These are phyloP conservation scores for Brienomyrus brachyistius DNA, from an alignment of 2,113 vertebrate species.

Conservation along the genomic window DNA sequence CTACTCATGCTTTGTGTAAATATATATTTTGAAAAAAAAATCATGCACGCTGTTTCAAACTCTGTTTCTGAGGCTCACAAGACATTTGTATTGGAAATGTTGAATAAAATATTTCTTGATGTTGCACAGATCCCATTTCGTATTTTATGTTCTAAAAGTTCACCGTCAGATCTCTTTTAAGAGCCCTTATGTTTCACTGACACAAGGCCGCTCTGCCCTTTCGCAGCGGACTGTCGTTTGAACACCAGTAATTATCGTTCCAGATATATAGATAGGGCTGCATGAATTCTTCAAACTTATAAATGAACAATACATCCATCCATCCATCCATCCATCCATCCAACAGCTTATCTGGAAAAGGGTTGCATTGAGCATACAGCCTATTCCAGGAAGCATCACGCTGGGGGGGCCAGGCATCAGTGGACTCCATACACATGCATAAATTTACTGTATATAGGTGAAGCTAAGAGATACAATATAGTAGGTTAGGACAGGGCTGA, in stretches of 20 bases:
- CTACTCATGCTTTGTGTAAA: not conserved
- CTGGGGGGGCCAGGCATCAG: not conserved
- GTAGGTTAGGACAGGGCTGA: not conserved
- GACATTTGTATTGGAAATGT: not conserved
- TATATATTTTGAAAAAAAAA: not conserved
- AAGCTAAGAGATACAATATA: not conserved
- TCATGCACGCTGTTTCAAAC: not conserved
- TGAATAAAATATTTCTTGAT: not conserved
- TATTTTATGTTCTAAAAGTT: not conserved
- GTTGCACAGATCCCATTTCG: not conserved
- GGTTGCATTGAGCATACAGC: not conserved
- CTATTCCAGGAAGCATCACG: not conserved
- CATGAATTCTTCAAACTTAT: not conserved
- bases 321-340: not conserved
- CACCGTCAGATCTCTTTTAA: not conserved
- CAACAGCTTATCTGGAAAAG: not conserved
- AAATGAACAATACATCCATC: not conserved
- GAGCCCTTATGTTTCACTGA: not conserved
- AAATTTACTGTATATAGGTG: not conserved
- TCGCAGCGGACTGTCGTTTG: not conserved
- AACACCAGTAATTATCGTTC: not conserved
- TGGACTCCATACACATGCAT: not conserved
- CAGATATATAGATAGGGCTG: not conserved
- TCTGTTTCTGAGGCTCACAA: not conserved
- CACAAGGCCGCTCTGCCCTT: not conserved